A percentile compares a stretch with the other conserved stretches of the same genome.
phyloP scores from a whole-genome alignment of 2,113 vertebrate species.

The Chelonoidis abingdonii region DNA sequence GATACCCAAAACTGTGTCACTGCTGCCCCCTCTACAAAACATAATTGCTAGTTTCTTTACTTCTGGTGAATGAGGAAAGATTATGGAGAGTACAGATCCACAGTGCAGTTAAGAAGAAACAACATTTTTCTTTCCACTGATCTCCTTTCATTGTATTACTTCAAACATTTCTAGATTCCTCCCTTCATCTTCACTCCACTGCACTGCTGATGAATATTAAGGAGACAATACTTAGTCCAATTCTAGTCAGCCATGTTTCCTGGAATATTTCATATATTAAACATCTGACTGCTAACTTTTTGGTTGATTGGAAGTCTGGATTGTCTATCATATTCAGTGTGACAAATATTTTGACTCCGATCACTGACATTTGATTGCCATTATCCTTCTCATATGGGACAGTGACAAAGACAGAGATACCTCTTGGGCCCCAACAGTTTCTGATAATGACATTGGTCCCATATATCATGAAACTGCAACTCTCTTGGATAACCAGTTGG shows the following conservation, averaged over 20 bases:
- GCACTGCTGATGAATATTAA: background rate
- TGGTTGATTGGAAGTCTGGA: slow-evolving; percentile 1
- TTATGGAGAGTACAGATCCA: background rate
- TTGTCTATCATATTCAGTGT: slow-evolving; percentile 9
- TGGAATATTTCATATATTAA: background rate
- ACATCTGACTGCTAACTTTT: background rate
- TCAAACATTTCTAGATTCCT: background rate
- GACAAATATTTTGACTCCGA: slow-evolving; percentile 24
- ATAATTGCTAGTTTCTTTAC: background rate
- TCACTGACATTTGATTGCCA: slow-evolving; percentile 54
- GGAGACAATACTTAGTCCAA: background rate
- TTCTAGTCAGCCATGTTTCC: background rate
- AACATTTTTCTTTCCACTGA: background rate
- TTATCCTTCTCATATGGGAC: slow-evolving; percentile 41
- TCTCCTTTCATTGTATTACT: slow-evolving; percentile 15
- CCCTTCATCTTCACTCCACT: background rate
- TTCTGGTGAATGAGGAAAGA: background rate
- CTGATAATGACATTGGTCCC: slow-evolving; percentile 67
- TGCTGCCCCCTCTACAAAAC: background rate
- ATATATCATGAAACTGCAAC: slow-evolving; percentile 60
- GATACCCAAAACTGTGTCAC: background rate
- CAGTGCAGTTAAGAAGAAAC: background rate
- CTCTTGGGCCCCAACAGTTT: slow-evolving; percentile 31
- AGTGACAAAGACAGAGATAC: slow-evolving; percentile 27
- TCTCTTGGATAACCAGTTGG: slow-evolving; percentile 15